Evolutionary conservation across 2,888 invertebrate species (phyloP), one percentile per base, ranked within the genome.

Genomic region (Melinopterus prodromus): DNA sequence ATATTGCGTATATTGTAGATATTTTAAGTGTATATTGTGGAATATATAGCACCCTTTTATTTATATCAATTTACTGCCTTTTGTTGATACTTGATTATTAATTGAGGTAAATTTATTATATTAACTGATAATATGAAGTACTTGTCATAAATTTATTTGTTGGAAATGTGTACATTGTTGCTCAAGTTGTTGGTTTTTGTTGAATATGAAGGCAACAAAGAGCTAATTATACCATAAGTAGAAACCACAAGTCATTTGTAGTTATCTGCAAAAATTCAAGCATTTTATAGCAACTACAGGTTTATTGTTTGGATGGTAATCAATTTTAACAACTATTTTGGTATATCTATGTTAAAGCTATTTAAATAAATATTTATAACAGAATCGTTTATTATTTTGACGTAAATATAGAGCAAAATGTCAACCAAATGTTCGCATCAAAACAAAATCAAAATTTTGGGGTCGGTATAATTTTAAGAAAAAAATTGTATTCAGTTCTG

Each of bases 11-110:
- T 37, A 72, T 16, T 79, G 79, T 79, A 77, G 79, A 77, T 77
- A 77, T 71, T 77, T 71, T 37, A 77, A 72, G 77, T 79, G 77
- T 77, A 77, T 77, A 77, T 79, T 79, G n/a, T 70, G 74, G 74
- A 74, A 74, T 37, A 74, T 74, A 37, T 74, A 74, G 35, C 36
- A 36, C n/a, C 37, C 35, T 74, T 78, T 78, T 78, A 78, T 78
- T 78, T 78, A 78, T 78, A 78, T 14, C 75, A 37, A 38, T 78
- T 78, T n/a, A 35, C 35, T 3, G 69, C 16, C 78, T 72, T 26
- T 26, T 26, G 26, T 26, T 26, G 26, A 16, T 78, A 6, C 53
- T 9, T 53, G 53, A 53, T 9, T 53, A 53, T 53, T 53, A 53
- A 53, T 9, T 7, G 53, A 53, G 53, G 53, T 26, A 26, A 26